Evolutionary conservation across 2,797 vertebrate genomes (phyloP).

Genomic region (Chaetophractus vellerosus): DNA sequence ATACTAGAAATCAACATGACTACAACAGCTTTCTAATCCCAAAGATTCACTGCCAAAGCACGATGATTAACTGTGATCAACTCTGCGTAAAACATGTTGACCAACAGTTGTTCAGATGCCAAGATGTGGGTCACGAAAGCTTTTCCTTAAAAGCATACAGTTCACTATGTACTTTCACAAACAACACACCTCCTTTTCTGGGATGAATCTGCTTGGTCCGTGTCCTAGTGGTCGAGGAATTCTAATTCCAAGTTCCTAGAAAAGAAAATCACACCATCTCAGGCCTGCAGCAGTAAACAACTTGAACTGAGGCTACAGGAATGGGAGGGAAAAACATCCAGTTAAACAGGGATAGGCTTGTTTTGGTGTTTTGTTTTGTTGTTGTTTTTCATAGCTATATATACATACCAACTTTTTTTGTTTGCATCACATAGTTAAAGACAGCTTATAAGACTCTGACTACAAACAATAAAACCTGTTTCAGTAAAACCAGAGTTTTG

Average conservation of each 20-base stretch:
- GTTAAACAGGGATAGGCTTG: constrained; percentile 83
- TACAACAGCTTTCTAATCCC: constrained; percentile 81
- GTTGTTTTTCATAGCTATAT: constrained; percentile 82
- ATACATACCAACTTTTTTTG: constrained; percentile 79
- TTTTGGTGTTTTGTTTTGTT: constrained; percentile 75
- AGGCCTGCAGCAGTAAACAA: constrained; percentile 86
- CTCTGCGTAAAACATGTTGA: constrained; percentile 82
- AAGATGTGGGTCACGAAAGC: constrained; percentile 82
- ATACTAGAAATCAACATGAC: constrained; percentile 83
- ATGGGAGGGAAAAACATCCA: constrained; percentile 72
- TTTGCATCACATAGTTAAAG: constrained; percentile 82
- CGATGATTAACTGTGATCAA: constrained; percentile 84
- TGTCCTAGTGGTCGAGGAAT: constrained; percentile 98
- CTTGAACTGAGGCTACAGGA: constrained; percentile 82
- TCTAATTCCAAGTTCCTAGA: constrained; percentile 97
- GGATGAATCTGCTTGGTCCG: constrained; percentile 99
- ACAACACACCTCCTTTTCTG: constrained; percentile 96
- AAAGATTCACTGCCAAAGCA: constrained; percentile 84
- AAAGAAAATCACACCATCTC: constrained; percentile 90
- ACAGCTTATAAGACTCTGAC: constrained; percentile 85
- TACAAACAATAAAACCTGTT: constrained; percentile 86
- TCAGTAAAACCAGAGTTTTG: constrained; percentile 88
- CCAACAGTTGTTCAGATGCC: constrained; percentile 86
- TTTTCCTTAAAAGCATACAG: constrained; percentile 89
- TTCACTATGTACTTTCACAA: constrained; percentile 88